A percentile compares a stretch with the other conserved stretches of the same genome.
Conservation (phyloP, 2,113 vertebrate species). For the Sebastes fasciatus region DNA sequence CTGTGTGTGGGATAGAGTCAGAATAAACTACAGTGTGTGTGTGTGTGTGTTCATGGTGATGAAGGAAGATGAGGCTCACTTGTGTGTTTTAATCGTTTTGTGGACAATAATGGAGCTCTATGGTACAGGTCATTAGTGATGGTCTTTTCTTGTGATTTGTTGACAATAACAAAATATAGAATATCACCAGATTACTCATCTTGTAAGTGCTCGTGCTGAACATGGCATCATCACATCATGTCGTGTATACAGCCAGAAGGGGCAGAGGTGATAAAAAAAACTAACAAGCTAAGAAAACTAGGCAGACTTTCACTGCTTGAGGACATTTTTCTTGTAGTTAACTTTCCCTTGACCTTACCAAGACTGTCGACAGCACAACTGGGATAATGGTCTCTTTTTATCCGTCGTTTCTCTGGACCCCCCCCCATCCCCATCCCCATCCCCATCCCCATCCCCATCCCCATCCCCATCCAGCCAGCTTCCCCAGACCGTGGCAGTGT, state of each 20-base stretch:
- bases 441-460: background rate
- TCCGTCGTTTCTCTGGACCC: background rate
- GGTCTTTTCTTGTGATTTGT: background rate
- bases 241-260: background rate
- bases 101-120: background rate
- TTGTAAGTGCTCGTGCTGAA: background rate
- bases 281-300: background rate
- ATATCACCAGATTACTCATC: background rate
- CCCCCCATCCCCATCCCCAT: too few relatives aligned
- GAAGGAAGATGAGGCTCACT: background rate
- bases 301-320: background rate
- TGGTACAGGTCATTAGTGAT: background rate
- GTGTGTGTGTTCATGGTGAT: background rate
- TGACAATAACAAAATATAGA: background rate
- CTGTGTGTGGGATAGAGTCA: background rate
- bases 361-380: conserved; percentile 30
- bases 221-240: background rate
- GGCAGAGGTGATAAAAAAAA: conserved; percentile 12
- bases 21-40: background rate
- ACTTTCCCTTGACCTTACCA: conserved; percentile 60
- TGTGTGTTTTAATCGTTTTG: background rate
- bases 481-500: conserved; percentile 38
- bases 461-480: conserved; percentile 37
- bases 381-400: conserved; percentile 54
- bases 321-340: conserved; percentile 42